Evolutionary conservation across 2,888 invertebrate species (phyloP).

Genomic region (Amphimallon solstitiale): DNA sequence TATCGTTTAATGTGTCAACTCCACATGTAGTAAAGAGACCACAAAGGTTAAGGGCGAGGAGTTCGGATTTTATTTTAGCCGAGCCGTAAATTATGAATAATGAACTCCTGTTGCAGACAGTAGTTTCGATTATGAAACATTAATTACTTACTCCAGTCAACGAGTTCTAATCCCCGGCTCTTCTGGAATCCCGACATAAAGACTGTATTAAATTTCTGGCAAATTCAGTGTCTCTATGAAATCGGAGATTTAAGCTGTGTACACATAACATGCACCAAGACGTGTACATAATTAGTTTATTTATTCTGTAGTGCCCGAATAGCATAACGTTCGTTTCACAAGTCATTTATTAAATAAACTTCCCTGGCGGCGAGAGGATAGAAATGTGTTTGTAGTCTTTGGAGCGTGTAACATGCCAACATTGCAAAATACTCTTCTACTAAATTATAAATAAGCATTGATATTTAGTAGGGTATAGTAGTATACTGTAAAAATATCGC

Average conservation of each 20-base stretch:
- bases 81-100: conserved; percentile 39
- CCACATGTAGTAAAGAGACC: background rate
- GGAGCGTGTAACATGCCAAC: too few relatives aligned
- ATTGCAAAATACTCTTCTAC: too few relatives aligned
- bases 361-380: background rate
- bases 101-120: conserved; percentile 61
- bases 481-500: too few relatives aligned
- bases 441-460: too few relatives aligned
- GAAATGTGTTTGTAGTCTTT: too few relatives aligned
- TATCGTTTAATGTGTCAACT: background rate
- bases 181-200: conserved; percentile 49
- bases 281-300: conserved; percentile 1
- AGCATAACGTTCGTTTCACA: background rate
- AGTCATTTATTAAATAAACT: background rate
- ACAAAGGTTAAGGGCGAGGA: background rate
- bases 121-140: conserved; percentile 63
- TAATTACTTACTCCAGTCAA: conserved; percentile 59
- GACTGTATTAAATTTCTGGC: conserved; percentile 56
- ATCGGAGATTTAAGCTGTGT: background rate
- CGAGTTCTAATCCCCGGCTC: conserved; percentile 55
- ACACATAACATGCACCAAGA: background rate
- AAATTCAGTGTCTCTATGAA: conserved; percentile 4
- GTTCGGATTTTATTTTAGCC: conserved; percentile 4
- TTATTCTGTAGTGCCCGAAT: background rate
- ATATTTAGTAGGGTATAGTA: too few relatives aligned